Evolutionary conservation across 2,113 vertebrate species (phyloP).

Genomic region (Xyliphius kryptos): DNA sequence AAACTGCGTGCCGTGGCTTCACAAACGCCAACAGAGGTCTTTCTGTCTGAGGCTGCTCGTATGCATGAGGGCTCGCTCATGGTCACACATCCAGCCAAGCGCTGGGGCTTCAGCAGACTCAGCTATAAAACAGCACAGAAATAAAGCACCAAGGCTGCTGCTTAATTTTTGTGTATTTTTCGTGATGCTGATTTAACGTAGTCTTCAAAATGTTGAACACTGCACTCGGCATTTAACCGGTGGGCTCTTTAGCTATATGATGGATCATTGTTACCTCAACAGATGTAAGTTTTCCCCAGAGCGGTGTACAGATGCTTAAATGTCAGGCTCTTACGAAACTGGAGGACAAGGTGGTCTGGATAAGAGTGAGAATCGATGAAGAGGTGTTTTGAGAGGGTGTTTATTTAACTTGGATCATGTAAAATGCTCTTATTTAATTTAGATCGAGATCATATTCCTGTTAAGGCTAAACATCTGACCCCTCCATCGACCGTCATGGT

Average conservation of each 20-base stretch:
- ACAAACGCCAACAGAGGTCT: slow-evolving; percentile 28
- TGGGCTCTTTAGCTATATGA: slow-evolving; percentile 20
- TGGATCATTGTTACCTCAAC: slow-evolving; percentile 24
- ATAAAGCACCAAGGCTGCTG: not conserved
- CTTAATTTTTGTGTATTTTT: slow-evolving; percentile 4
- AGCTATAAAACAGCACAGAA: slow-evolving; percentile 8
- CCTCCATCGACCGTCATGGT: slow-evolving; percentile 14
- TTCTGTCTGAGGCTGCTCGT: slow-evolving; percentile 23
- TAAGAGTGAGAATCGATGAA: slow-evolving; percentile 20
- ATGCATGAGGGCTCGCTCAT: not conserved
- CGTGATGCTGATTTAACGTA: slow-evolving; percentile 10
- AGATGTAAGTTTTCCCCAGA: slow-evolving; percentile 13
- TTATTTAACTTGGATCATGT: slow-evolving; percentile 53
- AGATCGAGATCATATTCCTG: slow-evolving; percentile 55
- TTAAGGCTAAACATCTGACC: slow-evolving; percentile 32
- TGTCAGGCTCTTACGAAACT: slow-evolving; percentile 16
- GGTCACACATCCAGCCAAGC: not conserved
- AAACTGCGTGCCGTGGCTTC: slow-evolving; percentile 11
- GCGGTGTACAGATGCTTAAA: slow-evolving; percentile 21
- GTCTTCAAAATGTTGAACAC: slow-evolving; percentile 3
- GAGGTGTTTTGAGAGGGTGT: slow-evolving; percentile 50
- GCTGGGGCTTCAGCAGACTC: not conserved
- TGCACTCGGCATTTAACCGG: slow-evolving; percentile 20
- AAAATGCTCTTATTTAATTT: slow-evolving; percentile 55
- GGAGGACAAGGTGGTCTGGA: slow-evolving; percentile 1